Percentiles rank a stretch among this genome's conserved stretches.
These are phyloP conservation scores for Limnodromus scolopaceus DNA, from an alignment of 2,797 vertebrate genomes.

Conservation along the genomic window DNA sequence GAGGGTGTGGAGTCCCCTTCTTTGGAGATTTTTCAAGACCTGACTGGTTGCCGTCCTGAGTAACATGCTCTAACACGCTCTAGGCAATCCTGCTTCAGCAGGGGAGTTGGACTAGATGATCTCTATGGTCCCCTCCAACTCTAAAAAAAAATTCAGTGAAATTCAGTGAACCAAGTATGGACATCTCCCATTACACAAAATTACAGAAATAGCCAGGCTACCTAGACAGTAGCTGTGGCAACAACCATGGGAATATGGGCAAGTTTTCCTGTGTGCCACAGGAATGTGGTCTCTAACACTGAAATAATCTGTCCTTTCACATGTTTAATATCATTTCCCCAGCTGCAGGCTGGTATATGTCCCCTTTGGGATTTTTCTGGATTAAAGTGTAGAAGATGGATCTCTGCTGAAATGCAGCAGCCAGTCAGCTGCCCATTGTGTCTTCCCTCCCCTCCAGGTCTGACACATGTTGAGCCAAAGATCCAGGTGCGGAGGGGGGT, in stretches of 20 bases:
- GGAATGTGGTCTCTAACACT: fast-evolving
- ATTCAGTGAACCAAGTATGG: neutral
- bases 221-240: neutral
- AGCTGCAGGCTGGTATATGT: neutral
- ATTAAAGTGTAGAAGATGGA: neutral
- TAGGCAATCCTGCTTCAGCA: too few species aligned
- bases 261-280: neutral
- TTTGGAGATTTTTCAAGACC: too few species aligned
- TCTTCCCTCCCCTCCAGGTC: neutral
- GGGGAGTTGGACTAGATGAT: too few species aligned
- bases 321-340: neutral
- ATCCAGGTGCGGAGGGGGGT: neutral
- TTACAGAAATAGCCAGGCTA: neutral
- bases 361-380: neutral
- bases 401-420: neutral
- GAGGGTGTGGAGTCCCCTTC: too few species aligned
- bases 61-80: too few species aligned
- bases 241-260: neutral
- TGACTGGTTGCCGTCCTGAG: too few species aligned
- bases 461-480: neutral
- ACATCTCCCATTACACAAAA: neutral
- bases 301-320: neutral
- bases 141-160: too few species aligned
- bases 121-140: too few species aligned
- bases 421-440: neutral